Evolutionary conservation across 2,113 vertebrate species (phyloP).

Genomic region (Lophura nycthemera): DNA sequence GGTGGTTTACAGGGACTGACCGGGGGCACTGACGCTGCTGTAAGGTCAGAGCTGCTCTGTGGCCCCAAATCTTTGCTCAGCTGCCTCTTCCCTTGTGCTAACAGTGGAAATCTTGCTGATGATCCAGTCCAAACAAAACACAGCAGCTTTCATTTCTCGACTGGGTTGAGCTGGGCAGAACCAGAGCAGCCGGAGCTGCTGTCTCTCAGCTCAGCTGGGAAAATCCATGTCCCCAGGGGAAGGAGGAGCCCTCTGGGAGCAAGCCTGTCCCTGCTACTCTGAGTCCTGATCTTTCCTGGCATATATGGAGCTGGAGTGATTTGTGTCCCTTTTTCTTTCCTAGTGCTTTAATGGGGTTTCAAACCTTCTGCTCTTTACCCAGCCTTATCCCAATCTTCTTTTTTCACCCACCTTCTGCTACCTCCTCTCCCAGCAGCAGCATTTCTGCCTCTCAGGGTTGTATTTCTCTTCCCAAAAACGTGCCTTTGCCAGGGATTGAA

Average conservation of each 20-base stretch:
- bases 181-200: neutral
- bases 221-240: neutral
- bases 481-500: neutral
- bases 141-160: rapidly evolving
- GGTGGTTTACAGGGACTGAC: neutral
- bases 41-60: neutral
- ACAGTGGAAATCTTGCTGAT: neutral
- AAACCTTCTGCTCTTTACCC: neutral
- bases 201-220: neutral
- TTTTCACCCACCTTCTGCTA: neutral
- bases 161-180: neutral
- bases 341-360: neutral
- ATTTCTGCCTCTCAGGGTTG: neutral
- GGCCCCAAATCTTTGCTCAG: neutral
- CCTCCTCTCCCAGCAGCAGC: neutral
- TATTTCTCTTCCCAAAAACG: neutral
- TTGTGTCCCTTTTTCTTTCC: neutral
- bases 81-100: neutral
- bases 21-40: neutral
- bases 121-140: neutral
- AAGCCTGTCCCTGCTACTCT: neutral
- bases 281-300: neutral
- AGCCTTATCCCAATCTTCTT: neutral
- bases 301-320: neutral
- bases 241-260: neutral